Percentiles rank a stretch among this genome's conserved stretches.
These are phyloP conservation scores for Poeciliopsis gracilis DNA, from an alignment of 2,797 vertebrate species.

Conservation along the genomic window DNA sequence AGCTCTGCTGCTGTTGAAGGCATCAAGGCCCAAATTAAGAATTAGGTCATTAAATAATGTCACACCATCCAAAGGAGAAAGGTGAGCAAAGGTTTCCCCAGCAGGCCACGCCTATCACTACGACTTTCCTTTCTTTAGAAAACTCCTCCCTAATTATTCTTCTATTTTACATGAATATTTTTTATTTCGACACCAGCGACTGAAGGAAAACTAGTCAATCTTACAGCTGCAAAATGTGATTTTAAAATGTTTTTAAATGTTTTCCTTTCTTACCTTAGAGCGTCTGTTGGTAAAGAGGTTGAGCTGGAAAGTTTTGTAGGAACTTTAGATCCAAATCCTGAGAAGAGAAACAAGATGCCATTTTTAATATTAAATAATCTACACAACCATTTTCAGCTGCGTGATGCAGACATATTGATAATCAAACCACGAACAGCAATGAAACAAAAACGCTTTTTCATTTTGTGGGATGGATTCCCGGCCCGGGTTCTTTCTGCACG, in stretches of 20 bases:
- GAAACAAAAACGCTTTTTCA: not conserved
- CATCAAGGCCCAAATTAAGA: slow-evolving; percentile 47
- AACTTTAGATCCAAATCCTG: slow-evolving; percentile 86
- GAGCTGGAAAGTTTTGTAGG: slow-evolving; percentile 81
- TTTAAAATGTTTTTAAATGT: not conserved
- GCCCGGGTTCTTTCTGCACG: too few species aligned
- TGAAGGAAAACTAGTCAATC: not conserved
- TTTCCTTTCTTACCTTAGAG: slow-evolving; percentile 82
- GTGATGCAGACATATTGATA: not conserved
- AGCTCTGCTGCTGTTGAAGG: slow-evolving; percentile 30
- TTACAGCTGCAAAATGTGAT: not conserved
- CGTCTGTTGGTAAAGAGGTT: slow-evolving; percentile 80
- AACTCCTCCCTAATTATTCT: not conserved
- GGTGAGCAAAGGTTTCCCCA: slow-evolving; percentile 16
- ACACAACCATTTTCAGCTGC: not conserved
- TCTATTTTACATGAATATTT: not conserved
- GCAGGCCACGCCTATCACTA: not conserved
- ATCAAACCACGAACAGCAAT: not conserved
- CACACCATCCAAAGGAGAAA: slow-evolving; percentile 26
- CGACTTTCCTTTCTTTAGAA: not conserved
- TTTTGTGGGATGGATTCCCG: too few species aligned
- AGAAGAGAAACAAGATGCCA: slow-evolving; percentile 21
- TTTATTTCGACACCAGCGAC: not conserved
- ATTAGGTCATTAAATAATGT: slow-evolving; percentile 40
- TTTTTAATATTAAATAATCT: not conserved